These are phyloP conservation scores for Pionites leucogaster DNA, from an alignment of 2,113 vertebrate genomes.

Conservation along the genomic window DNA sequence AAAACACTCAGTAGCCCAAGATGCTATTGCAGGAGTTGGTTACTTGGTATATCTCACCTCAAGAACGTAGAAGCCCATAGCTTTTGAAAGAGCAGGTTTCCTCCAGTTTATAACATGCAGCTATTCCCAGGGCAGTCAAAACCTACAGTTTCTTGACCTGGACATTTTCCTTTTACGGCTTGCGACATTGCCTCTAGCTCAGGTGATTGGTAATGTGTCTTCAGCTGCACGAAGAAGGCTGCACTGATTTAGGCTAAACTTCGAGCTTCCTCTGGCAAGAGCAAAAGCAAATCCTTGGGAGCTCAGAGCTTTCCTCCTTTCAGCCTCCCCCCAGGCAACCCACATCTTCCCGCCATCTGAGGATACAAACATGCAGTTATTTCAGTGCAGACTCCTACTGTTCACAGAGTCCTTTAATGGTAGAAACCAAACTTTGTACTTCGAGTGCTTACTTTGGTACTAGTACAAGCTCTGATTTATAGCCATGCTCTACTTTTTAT, in stretches of 20 bases:
- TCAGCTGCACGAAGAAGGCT: not conserved
- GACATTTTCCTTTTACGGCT: not conserved
- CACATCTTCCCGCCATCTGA: constrained; percentile 31
- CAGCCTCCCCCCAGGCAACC: not conserved
- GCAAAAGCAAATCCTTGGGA: not conserved
- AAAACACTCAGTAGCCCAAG: not conserved
- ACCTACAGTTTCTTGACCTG: not conserved
- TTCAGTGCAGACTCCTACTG: not conserved
- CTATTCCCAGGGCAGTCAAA: not conserved
- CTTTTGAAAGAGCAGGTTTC: not conserved
- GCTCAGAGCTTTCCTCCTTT: not conserved
- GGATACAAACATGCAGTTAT: not conserved
- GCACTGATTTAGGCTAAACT: not conserved
- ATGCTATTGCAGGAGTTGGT: not conserved
- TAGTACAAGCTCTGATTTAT: not conserved
- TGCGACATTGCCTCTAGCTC: not conserved
- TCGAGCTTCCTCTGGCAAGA: not conserved
- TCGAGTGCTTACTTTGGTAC: not conserved
- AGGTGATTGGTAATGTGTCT: not conserved
- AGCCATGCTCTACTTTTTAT: not conserved
- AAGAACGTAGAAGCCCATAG: not conserved
- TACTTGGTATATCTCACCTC: not conserved
- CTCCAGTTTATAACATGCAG: not conserved
- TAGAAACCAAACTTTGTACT: not conserved
- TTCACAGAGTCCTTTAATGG: constrained; percentile 36